Percentiles rank a stretch among this genome's conserved stretches.
These are phyloP conservation scores for Phocides pigmalion DNA, from an alignment of 1,140 invertebrate species.

Conservation along the genomic window DNA sequence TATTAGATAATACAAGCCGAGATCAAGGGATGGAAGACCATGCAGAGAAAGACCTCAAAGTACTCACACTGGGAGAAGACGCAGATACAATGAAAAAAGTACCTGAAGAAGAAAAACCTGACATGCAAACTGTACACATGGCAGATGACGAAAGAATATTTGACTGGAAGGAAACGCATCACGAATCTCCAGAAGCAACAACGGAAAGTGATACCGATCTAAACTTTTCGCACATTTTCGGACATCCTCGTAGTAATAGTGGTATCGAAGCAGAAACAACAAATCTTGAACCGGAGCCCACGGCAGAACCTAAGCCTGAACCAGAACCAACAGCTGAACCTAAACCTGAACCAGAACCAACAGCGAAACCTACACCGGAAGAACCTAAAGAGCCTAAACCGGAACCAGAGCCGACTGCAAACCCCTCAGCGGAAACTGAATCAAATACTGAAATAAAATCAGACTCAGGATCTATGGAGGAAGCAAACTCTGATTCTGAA, in stretches of 20 bases:
- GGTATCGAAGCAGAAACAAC: conserved; percentile 43
- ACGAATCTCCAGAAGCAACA: conserved; percentile 57
- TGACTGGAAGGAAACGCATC: conserved; percentile 61
- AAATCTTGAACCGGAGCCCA: conserved; percentile 37
- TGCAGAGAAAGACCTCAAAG: conserved; percentile 42
- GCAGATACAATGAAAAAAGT: conserved; percentile 42
- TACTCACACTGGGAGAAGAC: conserved; percentile 51
- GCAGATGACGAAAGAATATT: conserved; percentile 51
- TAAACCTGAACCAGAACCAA: conserved; percentile 43
- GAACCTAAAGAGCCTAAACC: conserved; percentile 36
- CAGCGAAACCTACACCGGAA: conserved; percentile 42
- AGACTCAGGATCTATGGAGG: conserved; percentile 48
- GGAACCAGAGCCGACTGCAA: conserved; percentile 38
- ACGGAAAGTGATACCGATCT: conserved; percentile 63
- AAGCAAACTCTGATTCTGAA: conserved; percentile 79
- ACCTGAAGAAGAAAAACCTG: conserved; percentile 56
- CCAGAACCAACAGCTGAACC: conserved; percentile 42
- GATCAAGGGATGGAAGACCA: conserved; percentile 32
- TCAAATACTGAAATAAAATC: conserved; percentile 35
- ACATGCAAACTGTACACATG: conserved; percentile 58
- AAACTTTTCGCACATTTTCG: conserved; percentile 66
- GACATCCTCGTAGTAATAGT: conserved; percentile 44
- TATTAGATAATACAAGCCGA: conserved; percentile 49
- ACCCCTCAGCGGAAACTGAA: conserved; percentile 36
- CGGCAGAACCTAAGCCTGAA: conserved; percentile 46